A percentile compares a stretch with the other conserved stretches of the same genome.
Evolutionary conservation across 2,113 vertebrate genomes (phyloP).

Genomic region (Daphoenositta chrysoptera): DNA sequence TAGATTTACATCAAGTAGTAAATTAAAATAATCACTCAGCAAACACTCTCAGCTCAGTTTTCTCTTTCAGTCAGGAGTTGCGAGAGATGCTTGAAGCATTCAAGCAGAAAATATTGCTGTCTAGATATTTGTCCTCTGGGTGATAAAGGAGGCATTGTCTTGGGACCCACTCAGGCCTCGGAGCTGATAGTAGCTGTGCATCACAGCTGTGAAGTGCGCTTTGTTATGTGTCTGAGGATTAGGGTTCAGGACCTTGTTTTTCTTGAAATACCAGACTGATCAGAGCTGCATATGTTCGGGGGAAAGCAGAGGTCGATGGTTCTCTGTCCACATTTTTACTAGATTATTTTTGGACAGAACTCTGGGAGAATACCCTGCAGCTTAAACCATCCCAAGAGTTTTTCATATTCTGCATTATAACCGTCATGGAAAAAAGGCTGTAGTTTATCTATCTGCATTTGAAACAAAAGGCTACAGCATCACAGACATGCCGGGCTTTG

Average conservation of each 20-base stretch:
- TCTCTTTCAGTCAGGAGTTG: conserved; percentile 83
- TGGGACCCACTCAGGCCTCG: conserved; percentile 87
- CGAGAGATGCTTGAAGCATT: conserved; percentile 80
- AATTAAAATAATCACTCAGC: conserved; percentile 98
- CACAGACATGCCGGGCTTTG: conserved; percentile 16
- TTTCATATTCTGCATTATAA: conserved; percentile 65
- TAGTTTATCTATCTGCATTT: conserved; percentile 62
- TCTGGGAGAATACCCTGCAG: conserved; percentile 83
- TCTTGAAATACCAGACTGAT: conserved; percentile 90
- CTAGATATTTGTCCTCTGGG: conserved; percentile 94
- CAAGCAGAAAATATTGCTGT: conserved; percentile 95
- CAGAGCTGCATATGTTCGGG: conserved; percentile 84
- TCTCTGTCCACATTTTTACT: conserved; percentile 85
- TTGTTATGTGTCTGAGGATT: conserved; percentile 93
- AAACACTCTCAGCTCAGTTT: conserved; percentile 85
- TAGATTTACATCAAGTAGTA: conserved; percentile 96
- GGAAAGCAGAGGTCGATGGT: conserved; percentile 82
- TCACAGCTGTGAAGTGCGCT: conserved; percentile 91
- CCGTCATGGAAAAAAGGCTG: conserved; percentile 37
- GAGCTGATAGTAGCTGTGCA: conserved; percentile 82
- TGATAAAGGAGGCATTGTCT: conserved; percentile 91
- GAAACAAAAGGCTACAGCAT: conserved; percentile 72
- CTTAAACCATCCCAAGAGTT: conserved; percentile 75
- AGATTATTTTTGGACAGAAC: conserved; percentile 86
- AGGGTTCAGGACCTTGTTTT: conserved; percentile 89